A percentile compares a stretch with the other conserved stretches of the same genome.
These are phyloP conservation scores for Akabosia matsudoensis DNA, from an alignment of 1,140 invertebrate species.

Conservation along the genomic window DNA sequence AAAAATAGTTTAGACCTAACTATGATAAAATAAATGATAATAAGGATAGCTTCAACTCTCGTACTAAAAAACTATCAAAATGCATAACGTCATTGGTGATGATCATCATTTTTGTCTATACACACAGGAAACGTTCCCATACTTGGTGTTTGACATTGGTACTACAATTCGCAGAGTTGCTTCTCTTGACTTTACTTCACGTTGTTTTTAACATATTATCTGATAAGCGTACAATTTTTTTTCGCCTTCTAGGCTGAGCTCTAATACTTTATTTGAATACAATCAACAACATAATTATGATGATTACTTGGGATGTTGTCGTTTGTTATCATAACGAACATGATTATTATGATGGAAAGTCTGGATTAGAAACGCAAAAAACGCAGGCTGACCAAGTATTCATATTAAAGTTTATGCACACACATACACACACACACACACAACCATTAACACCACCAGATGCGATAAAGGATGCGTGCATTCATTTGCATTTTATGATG, in stretches of 20 bases:
- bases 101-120: not conserved
- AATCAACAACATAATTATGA: not conserved
- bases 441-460: too few species aligned
- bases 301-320: not conserved
- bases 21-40: too few species aligned
- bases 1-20: too few species aligned
- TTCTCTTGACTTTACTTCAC: too few species aligned
- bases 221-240: too few species aligned
- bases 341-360: not conserved
- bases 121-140: constrained; percentile 20
- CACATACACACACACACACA: too few species aligned
- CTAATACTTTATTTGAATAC: not conserved
- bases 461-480: too few species aligned
- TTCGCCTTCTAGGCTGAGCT: too few species aligned
- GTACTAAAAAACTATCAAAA: not conserved
- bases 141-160: constrained; percentile 21
- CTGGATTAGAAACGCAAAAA: not conserved
- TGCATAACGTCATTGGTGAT: not conserved
- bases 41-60: not conserved
- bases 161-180: too few species aligned
- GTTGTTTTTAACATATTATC: too few species aligned
- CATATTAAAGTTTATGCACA: too few species aligned
- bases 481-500: not conserved
- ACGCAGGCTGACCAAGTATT: not conserved
- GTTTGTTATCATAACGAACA: not conserved